Evolutionary conservation across 2,888 invertebrate species (phyloP).

Genomic region (Balanococcus diminutus): DNA sequence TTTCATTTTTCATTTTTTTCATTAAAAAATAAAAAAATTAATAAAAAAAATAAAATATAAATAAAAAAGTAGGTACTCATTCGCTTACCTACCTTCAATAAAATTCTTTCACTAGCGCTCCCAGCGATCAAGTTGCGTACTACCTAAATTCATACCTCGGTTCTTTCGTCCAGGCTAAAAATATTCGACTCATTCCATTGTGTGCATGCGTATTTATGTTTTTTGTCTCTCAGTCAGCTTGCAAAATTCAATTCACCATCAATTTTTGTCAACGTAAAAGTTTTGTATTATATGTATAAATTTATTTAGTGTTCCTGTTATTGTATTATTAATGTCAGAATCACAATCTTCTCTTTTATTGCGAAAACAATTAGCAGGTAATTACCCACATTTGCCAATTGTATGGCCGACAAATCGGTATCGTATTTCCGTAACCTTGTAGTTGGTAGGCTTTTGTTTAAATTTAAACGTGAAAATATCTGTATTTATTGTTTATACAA

Average conservation of each 20-base stretch:
- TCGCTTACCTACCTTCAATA: too few relatives aligned
- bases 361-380: conserved; percentile 95
- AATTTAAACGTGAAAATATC: conserved; percentile 5
- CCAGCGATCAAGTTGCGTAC: neutral
- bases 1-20: too few relatives aligned
- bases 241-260: conserved; percentile 40
- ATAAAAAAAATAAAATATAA: too few relatives aligned
- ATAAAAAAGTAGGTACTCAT: too few relatives aligned
- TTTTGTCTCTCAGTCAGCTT: conserved; percentile 37
- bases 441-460: conserved; percentile 23
- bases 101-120: neutral
- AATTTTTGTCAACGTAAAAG: conserved; percentile 35
- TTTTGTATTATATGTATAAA: conserved; percentile 52
- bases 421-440: conserved; percentile 47
- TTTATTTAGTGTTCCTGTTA: conserved; percentile 55
- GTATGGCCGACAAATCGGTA: conserved; percentile 19
- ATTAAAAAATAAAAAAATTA: too few relatives aligned
- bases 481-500: neutral
- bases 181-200: neutral
- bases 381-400: conserved; percentile 57
- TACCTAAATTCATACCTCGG: neutral
- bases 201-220: conserved; percentile 55
- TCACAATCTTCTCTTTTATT: conserved; percentile 93
- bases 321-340: conserved; percentile 82
- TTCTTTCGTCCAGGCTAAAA: neutral